Evolutionary conservation across 1,140 invertebrate genomes (phyloP).

Genomic region (Platyscapa corneri): DNA sequence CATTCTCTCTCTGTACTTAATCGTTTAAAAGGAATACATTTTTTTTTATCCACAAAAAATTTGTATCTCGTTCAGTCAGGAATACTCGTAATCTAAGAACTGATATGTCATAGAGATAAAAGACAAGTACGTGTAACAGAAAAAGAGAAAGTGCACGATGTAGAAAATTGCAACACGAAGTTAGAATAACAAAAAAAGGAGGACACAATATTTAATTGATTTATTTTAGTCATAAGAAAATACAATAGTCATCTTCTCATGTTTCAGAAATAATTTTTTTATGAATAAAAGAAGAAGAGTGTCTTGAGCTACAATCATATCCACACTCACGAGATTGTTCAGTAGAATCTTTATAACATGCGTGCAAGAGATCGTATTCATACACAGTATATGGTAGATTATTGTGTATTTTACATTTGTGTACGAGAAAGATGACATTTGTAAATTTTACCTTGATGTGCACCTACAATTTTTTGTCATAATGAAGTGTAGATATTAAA

Average conservation of each 20-base stretch:
- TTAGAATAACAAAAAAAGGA: neutral
- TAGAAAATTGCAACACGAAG: neutral
- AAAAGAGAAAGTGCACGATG: neutral
- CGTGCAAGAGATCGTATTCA: no score
- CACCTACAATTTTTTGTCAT: no score
- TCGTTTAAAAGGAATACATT: no score
- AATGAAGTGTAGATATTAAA: no score
- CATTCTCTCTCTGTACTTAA: neutral
- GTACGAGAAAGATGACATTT: no score
- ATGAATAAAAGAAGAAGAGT: neutral
- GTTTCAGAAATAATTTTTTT: neutral
- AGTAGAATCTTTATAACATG: conserved; percentile 7
- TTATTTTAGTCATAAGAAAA: neutral
- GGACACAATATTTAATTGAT: neutral
- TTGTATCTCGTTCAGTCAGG: neutral
- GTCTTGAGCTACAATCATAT: neutral
- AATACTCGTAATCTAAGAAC: neutral
- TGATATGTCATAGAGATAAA: neutral
- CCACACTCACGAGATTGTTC: conserved; percentile 4
- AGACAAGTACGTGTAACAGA: neutral
- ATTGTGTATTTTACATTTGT: no score
- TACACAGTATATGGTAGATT: no score
- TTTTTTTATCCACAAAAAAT: neutral
- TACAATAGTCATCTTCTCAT: conserved; percentile 20
- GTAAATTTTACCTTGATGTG: no score